Evolutionary conservation across 1,140 invertebrate genomes (phyloP).

Genomic region (Cotesia chilonis): DNA sequence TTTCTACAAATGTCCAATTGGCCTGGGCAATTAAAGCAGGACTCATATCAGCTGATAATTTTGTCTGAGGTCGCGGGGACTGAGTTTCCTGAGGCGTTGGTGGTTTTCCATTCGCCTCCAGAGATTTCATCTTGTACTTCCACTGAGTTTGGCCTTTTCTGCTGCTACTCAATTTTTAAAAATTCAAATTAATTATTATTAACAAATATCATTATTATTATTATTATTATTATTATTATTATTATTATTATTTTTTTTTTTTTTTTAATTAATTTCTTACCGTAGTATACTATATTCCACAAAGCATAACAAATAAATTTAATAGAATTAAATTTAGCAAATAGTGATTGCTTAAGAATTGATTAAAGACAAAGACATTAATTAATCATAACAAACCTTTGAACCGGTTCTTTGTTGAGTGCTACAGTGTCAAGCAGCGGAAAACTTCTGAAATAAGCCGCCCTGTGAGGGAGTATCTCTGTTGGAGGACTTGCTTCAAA

Average conservation of each 20-base stretch:
- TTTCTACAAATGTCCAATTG: conserved; percentile 98
- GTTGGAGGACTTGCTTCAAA: conserved; percentile 80
- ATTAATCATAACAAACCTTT: conserved; percentile 61
- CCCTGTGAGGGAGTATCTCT: conserved; percentile 76
- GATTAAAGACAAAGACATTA: conserved; percentile 27
- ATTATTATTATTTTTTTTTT: no score
- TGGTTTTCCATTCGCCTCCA: conserved; percentile 59
- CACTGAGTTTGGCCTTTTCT: conserved; percentile 62
- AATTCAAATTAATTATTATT: conserved; percentile 15
- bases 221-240: background rate
- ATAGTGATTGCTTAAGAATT: conserved; percentile 4
- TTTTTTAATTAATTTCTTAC: conserved; percentile 51
- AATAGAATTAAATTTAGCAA: conserved; percentile 2
- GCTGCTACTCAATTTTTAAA: conserved; percentile 49
- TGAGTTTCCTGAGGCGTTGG: conserved; percentile 58
- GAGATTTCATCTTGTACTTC: conserved; percentile 65
- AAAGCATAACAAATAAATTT: conserved; percentile 42
- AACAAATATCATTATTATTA: background rate
- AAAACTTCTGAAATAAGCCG: conserved; percentile 80
- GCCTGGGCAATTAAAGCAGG: conserved; percentile 93
- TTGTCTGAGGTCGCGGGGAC: conserved; percentile 63
- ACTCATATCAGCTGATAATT: conserved; percentile 71
- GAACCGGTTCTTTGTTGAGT: conserved; percentile 79
- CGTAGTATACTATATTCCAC: conserved; percentile 56
- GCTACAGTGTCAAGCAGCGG: conserved; percentile 80